phyloP scores from a whole-genome alignment of 2,113 vertebrate species.

The Brachionichthys hirsutus region DNA sequence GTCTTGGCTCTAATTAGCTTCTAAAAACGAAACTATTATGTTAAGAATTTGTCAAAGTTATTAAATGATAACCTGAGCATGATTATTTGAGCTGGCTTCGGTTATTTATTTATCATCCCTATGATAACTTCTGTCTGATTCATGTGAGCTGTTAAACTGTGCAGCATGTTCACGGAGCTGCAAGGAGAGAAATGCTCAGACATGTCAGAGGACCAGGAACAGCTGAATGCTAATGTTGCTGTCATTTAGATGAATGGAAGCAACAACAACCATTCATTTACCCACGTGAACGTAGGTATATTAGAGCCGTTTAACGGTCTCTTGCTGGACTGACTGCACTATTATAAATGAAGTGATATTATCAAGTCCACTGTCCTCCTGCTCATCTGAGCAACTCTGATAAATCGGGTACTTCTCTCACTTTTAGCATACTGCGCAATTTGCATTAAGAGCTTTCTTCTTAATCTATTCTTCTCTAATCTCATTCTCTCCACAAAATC shows the following conservation, averaged over 20 bases:
- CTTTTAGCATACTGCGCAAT: conserved; percentile 37
- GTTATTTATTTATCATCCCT: too few relatives aligned
- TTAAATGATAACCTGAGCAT: too few relatives aligned
- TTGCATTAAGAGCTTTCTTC: conserved; percentile 53
- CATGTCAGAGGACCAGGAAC: too few relatives aligned
- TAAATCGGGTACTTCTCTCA: conserved; percentile 46
- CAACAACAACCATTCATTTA: not conserved
- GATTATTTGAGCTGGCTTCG: too few relatives aligned
- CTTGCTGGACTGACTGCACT: conserved; percentile 22
- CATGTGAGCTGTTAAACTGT: too few relatives aligned
- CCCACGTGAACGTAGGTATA: not conserved
- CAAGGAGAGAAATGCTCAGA: too few relatives aligned
- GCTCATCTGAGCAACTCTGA: conserved; percentile 32
- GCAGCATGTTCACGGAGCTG: too few relatives aligned
- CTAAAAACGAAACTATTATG: too few relatives aligned
- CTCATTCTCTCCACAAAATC: conserved; percentile 28
- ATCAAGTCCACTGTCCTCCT: conserved; percentile 15
- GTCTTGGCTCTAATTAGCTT: not conserved
- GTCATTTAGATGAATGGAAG: not conserved
- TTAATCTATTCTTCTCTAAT: conserved; percentile 55
- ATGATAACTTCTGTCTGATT: too few relatives aligned
- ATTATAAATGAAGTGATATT: conserved; percentile 23
- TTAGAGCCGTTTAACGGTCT: not conserved
- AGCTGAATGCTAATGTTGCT: too few relatives aligned
- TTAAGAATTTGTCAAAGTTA: too few relatives aligned